Evolutionary conservation across 2,797 vertebrate genomes (phyloP).

Genomic region (Platalea minor): DNA sequence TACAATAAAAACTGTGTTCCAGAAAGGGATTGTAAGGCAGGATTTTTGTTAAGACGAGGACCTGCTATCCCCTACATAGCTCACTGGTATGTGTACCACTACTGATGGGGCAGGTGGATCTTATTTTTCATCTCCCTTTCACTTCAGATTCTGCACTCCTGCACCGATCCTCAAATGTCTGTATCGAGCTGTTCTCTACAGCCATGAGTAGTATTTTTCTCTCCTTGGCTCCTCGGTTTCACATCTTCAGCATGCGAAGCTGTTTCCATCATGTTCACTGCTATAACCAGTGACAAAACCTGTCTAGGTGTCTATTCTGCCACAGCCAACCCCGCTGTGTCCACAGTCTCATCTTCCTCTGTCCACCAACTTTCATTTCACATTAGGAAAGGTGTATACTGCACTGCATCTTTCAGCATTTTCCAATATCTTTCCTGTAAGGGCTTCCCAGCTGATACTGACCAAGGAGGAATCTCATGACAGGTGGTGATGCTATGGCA

Average conservation of each 20-base stretch:
- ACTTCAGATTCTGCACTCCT: not conserved
- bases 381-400: not conserved
- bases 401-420: not conserved
- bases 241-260: not conserved
- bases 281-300: not conserved
- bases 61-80: not conserved
- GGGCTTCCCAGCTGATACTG: not conserved
- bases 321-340: rapidly evolving
- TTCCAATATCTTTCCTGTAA: not conserved
- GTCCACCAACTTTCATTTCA: not conserved
- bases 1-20: not conserved
- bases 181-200: not conserved
- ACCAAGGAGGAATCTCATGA: not conserved
- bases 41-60: not conserved
- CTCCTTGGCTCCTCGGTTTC: not conserved
- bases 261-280: not conserved
- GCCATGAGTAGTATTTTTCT: not conserved
- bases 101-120: too few relatives aligned
- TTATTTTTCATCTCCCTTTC: not conserved
- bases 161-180: not conserved
- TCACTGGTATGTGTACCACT: not conserved
- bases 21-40: not conserved
- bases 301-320: not conserved
- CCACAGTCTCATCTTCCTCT: not conserved
- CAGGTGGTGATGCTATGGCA: not conserved